These are phyloP conservation scores for Gasterosteus nipponicus DNA, from an alignment of 2,113 vertebrate species.

Conservation along the genomic window DNA sequence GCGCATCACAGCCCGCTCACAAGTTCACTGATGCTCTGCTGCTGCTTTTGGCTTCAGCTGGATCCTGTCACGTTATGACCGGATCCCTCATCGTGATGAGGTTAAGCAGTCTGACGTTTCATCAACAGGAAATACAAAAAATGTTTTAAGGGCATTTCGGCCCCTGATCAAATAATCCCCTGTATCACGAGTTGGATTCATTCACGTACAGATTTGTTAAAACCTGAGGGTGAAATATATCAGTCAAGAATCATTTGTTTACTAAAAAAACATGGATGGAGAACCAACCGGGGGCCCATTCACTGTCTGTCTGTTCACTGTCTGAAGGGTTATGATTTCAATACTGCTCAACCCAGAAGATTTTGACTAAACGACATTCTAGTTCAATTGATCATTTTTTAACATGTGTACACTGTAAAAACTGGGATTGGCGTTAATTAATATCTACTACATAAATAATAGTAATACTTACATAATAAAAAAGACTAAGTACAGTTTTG, in stretches of 20 bases:
- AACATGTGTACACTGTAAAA: too few species aligned
- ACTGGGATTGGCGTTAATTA: too few species aligned
- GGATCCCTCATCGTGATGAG: slow-evolving; percentile 55
- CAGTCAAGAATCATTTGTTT: not conserved
- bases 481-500: too few species aligned
- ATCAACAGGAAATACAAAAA: slow-evolving; percentile 1
- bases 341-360: not conserved
- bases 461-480: too few species aligned
- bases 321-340: not conserved
- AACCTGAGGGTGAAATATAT: not conserved
- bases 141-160: not conserved
- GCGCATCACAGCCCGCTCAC: slow-evolving; percentile 78
- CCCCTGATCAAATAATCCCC: not conserved
- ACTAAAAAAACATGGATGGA: not conserved
- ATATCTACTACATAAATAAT: too few species aligned
- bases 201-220: not conserved
- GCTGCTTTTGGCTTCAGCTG: slow-evolving; percentile 52
- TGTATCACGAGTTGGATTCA: not conserved
- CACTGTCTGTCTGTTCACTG: not conserved
- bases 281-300: not conserved
- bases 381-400: not conserved
- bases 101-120: slow-evolving; percentile 24
- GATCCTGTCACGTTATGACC: slow-evolving; percentile 53
- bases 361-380: not conserved
- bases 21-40: slow-evolving; percentile 66